A percentile compares a stretch with the other conserved stretches of the same genome.
These are phyloP conservation scores for Halictus quadricinctus DNA, from an alignment of 2,888 invertebrate genomes.

Conservation along the genomic window DNA sequence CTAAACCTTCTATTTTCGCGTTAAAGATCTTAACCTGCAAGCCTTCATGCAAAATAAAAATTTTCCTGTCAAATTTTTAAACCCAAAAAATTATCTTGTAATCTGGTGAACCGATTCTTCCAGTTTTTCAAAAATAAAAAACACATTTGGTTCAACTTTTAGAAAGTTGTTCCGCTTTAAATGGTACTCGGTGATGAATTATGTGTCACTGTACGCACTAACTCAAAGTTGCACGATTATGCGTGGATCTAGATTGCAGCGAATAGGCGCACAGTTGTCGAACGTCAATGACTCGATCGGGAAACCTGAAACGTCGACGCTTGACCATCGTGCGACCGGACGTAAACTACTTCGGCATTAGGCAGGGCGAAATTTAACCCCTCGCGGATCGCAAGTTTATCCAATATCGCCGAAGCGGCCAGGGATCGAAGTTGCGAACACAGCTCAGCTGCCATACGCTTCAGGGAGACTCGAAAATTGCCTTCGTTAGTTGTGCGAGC, in stretches of 20 bases:
- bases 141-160: neutral
- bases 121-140: neutral
- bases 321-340: constrained; percentile 27
- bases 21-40: too few relatives aligned
- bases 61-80: neutral
- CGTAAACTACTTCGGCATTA: constrained; percentile 48
- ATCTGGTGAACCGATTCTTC: neutral
- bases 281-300: neutral
- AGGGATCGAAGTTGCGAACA: constrained; percentile 51
- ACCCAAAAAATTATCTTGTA: too few relatives aligned
- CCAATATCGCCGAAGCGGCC: constrained; percentile 52
- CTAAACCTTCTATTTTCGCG: too few relatives aligned
- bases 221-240: neutral
- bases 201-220: neutral
- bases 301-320: neutral
- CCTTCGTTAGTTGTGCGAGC: constrained; percentile 47
- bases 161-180: neutral
- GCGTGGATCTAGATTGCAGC: neutral
- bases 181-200: neutral
- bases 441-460: constrained; percentile 35
- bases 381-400: constrained; percentile 54
- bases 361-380: constrained; percentile 41
- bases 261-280: neutral
- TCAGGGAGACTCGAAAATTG: constrained; percentile 47
- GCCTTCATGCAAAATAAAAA: neutral